Evolutionary conservation across 2,888 invertebrate genomes (phyloP).

Genomic region (Melanchra persicariae): DNA sequence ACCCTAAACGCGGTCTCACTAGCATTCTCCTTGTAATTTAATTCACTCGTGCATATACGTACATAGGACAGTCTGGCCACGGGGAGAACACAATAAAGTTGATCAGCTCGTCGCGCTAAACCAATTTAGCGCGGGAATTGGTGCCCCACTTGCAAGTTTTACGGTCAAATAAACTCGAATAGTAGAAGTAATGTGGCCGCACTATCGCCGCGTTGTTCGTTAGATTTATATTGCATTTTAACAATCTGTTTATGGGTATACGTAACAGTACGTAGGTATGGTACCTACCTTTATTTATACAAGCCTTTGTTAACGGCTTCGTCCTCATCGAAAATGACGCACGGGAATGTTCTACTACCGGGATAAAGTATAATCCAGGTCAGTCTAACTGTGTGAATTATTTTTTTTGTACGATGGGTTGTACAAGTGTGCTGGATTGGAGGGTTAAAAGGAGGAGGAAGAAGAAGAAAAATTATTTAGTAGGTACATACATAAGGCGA

Average conservation of each 20-base stretch:
- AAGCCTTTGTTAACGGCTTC: background rate
- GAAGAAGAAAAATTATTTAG: no score
- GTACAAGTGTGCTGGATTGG: no score
- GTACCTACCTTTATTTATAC: conserved; percentile 3
- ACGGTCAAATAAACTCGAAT: conserved; percentile 79
- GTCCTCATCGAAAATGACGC: background rate
- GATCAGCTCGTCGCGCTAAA: conserved; percentile 68
- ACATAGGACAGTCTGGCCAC: conserved; percentile 25
- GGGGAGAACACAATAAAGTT: conserved; percentile 54
- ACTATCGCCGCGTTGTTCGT: conserved; percentile 56
- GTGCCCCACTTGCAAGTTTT: conserved; percentile 77
- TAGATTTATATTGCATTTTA: conserved; percentile 63
- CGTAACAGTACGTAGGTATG: conserved; percentile 37
- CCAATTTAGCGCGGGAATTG: conserved; percentile 80
- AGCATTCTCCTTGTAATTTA: background rate
- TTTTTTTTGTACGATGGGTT: no score
- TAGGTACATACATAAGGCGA: no score
- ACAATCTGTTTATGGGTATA: conserved; percentile 56
- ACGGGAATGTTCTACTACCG: background rate
- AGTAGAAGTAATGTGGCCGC: conserved; percentile 54
- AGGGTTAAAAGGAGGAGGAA: no score
- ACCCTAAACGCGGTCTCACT: conserved; percentile 6
- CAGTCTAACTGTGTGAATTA: no score
- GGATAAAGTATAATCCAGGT: no score
- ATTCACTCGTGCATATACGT: conserved; percentile 24